These are phyloP conservation scores for Cherax destructor DNA, from an alignment of 1,140 invertebrate species.

Conservation along the genomic window DNA sequence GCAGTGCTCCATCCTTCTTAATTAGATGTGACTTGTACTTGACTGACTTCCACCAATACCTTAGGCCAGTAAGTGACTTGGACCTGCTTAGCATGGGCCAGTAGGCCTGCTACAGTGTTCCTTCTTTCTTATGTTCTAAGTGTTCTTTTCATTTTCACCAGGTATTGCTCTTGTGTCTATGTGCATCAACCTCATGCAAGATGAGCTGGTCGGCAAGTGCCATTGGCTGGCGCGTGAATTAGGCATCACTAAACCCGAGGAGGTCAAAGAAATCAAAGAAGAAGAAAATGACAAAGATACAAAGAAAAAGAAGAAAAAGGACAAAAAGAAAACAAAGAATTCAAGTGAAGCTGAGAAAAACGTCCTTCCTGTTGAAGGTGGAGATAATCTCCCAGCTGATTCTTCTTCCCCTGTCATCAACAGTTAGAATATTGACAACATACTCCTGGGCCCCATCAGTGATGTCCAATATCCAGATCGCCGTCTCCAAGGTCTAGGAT, in stretches of 20 bases:
- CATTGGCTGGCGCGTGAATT: slow-evolving; percentile 77
- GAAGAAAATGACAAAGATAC: background rate
- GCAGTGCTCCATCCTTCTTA: too few relatives aligned
- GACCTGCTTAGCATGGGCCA: too few relatives aligned
- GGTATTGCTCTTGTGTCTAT: slow-evolving; percentile 81
- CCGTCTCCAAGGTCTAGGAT: background rate
- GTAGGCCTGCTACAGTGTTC: too few relatives aligned
- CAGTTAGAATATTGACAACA: background rate
- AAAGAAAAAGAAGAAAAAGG: slow-evolving; percentile 13
- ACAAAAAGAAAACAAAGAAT: background rate
- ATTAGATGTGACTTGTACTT: too few relatives aligned
- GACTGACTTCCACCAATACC: too few relatives aligned
- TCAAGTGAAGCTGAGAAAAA: background rate
- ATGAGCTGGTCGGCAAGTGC: slow-evolving; percentile 76
- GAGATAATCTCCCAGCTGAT: background rate
- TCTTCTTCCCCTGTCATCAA: background rate
- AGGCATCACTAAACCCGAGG: slow-evolving; percentile 73
- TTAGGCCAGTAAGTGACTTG: too few relatives aligned
- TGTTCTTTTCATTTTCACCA: slow-evolving; percentile 72
- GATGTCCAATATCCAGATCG: background rate
- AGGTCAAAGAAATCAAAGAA: background rate
- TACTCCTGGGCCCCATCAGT: too few relatives aligned
- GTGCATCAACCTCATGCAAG: slow-evolving; percentile 80
- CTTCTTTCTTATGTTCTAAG: too few relatives aligned
- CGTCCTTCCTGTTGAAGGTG: background rate